A percentile compares a stretch with the other conserved stretches of the same genome.
Conservation (phyloP, 2,888 invertebrate genomes). For the Cactoblastis cactorum region DNA sequence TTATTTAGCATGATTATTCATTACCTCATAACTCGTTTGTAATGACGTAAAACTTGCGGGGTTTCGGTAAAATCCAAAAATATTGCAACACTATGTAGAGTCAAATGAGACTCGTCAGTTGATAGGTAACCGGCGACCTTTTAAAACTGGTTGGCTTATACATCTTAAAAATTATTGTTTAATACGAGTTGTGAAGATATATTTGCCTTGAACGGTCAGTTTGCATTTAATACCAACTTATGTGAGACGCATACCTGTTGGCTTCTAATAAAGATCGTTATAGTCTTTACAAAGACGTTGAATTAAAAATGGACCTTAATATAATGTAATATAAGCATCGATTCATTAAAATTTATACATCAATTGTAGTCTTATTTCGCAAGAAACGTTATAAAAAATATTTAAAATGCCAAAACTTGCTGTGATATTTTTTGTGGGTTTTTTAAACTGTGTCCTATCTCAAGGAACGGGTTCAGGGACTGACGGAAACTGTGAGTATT, state of each 20-base stretch:
- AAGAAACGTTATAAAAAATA: neutral
- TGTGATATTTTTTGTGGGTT: conserved; percentile 42
- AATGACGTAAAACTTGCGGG: no score
- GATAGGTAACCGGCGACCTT: no score
- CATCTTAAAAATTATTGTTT: no score
- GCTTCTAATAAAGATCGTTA: conserved; percentile 1
- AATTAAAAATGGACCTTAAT: conserved; percentile 17
- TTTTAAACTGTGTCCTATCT: conserved; percentile 39
- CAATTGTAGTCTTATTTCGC: neutral
- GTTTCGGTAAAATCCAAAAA: no score
- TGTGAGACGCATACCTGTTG: conserved; percentile 22
- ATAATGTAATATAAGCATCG: conserved; percentile 27
- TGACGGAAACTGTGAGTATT: conserved; percentile 62
- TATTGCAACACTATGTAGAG: no score
- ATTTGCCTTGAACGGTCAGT: conserved; percentile 33
- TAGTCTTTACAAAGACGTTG: no score
- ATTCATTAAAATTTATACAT: conserved; percentile 10
- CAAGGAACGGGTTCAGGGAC: conserved; percentile 57
- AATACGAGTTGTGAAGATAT: no score
- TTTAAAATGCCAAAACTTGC: conserved; percentile 39
- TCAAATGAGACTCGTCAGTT: no score
- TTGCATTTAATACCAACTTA: conserved; percentile 25
- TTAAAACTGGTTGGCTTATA: no score
- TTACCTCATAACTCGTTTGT: no score
- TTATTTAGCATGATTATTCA: no score